Evolutionary conservation across 1,140 invertebrate species (phyloP), one percentile per base, ranked within the genome.

Genomic region (Rhizoglyphus robini): DNA sequence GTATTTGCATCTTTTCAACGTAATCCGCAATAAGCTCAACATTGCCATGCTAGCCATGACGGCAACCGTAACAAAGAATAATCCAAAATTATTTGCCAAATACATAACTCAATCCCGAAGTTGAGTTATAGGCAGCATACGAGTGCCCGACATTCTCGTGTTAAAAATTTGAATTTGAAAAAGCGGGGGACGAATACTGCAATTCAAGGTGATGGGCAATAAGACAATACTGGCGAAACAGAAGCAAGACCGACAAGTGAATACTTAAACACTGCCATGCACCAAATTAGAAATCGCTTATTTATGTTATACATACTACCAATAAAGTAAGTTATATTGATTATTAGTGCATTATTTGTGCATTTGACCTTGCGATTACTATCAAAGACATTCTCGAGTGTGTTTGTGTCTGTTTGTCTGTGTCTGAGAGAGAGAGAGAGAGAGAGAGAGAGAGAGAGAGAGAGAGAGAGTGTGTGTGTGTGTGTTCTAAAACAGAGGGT

Each of bases 191-290:
- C 79, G 90, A 68, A 90, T 98, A 67, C 90, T 97, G 71, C 88
- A 96, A 75, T 93, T 93, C 1, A 96, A 88, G 58, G 82, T 88
- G 48, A 96, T 92, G 93, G 83, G 84, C 18, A 81, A 83, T 88
- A 68, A 81, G 84, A 64, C 68, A 75, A 31, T 95, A 86, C 78
- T 98, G 94, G 94, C 79, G 93, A 65, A 78, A 82, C 2, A 85
- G 92, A 76, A 76, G 94, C n/a, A 79, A 84, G 69, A 78, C 84
- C 47, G 86, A n/a, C n/a, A n/a, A n/a, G n/a, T n/a, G n/a, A n/a
- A n/a, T n/a, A n/a, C n/a, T n/a, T n/a, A n/a, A n/a, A n/a, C n/a
- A n/a, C n/a, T n/a, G n/a, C n/a, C n/a, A n/a, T n/a, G n/a, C n/a
- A n/a, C n/a, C n/a, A n/a, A n/a, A n/a, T n/a, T n/a, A n/a, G n/a